Evolutionary conservation across 2,888 invertebrate genomes (phyloP), one percentile per base, ranked within the genome.

Genomic region (Ethmia dodecea): DNA sequence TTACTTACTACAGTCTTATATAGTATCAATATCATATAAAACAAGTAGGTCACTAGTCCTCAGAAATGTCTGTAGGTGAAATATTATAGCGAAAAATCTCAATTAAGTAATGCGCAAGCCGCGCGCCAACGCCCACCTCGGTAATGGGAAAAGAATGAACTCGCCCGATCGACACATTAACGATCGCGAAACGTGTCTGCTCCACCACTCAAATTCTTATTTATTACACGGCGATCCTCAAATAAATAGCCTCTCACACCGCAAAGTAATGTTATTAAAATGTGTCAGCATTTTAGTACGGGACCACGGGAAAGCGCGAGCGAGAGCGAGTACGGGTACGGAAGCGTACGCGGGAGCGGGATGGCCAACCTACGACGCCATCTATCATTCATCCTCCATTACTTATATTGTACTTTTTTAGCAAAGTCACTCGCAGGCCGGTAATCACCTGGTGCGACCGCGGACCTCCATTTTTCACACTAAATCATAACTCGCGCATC

Each of bases 301-400:
- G 60, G 54, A 54, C 55, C 50, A 22, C 28, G 48, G 37, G 42
- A 44, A 31, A 12, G 44, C 30, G 13, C 37, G 47, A 42, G 49
- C 40, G 68, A 56, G 61, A 50, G 51, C 52, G 59, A 52, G 57
- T 46, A 65, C 58, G 62, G 51, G 51, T 50, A 58, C 52, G 55
- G 46, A 40, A 49, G 54, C 55, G 58, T 49, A 45, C 46, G 56
- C 58, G 63, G 48, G 56, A 55, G 62, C 57, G 62, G 58, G 52
- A 47, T 49, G 51, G 55, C 44, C 52, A 55, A 54, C 64, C 59
- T 60, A 63, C 55, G 51, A 57, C 70, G 75, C 80, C 76, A 83
- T 86, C 81, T 84, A 86, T 86, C 86, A 86, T 83, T 79, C 80
- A 84, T 84, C 81, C 81, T 80, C 86, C 84, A 86, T 86, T 86